phyloP scores from a whole-genome alignment of 2,113 vertebrate genomes.

The Nothocercus nigrocapillus region DNA sequence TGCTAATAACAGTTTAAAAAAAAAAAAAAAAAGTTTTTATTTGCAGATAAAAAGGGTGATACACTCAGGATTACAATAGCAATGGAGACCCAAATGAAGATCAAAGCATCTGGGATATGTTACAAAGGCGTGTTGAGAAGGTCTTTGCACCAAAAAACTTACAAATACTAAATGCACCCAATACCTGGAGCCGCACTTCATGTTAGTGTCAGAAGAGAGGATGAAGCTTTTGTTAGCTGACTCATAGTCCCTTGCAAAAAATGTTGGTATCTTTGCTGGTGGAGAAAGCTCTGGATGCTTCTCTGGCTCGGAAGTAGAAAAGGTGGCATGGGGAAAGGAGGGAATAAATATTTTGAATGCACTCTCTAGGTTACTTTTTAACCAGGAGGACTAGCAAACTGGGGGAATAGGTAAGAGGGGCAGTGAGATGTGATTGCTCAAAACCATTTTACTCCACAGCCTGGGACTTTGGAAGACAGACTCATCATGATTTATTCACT shows the following conservation, averaged over 20 bases:
- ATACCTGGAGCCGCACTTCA: neutral
- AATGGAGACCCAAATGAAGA: neutral
- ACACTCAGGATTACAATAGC: neutral
- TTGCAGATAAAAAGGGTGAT: neutral
- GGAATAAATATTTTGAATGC: neutral
- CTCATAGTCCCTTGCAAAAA: neutral
- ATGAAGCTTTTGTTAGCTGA: neutral
- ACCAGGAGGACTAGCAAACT: neutral
- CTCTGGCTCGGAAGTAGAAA: neutral
- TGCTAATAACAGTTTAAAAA: neutral
- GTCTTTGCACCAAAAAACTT: neutral
- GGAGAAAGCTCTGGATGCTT: neutral
- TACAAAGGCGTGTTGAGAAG: neutral
- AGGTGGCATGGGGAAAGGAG: neutral
- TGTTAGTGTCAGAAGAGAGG: neutral
- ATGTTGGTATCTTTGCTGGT: neutral
- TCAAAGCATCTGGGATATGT: neutral
- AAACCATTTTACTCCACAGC: neutral
- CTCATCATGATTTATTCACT: neutral
- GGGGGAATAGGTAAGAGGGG: neutral
- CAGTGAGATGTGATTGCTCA: neutral
- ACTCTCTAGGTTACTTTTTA: neutral
- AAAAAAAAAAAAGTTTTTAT: neutral
- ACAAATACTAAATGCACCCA: rapidly evolving
- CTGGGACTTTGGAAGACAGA: neutral